Evolutionary conservation across 2,113 vertebrate genomes (phyloP).

Genomic region (Condylura cristata): DNA sequence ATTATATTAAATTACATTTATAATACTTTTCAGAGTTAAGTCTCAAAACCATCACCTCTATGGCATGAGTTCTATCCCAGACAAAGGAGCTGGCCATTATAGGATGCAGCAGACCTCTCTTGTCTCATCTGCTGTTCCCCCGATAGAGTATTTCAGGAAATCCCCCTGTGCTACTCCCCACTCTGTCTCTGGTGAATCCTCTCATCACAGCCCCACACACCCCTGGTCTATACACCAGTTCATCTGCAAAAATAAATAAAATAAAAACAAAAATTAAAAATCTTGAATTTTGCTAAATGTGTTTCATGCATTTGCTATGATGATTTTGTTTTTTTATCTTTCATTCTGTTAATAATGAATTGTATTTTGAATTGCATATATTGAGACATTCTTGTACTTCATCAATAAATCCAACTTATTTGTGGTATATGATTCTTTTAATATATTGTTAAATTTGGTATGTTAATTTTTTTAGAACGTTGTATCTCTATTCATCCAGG

Average conservation of each 20-base stretch:
- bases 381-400: not conserved
- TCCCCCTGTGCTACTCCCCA: too few relatives aligned
- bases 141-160: too few relatives aligned
- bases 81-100: too few relatives aligned
- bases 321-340: not conserved
- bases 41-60: not conserved
- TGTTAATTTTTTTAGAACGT: not conserved
- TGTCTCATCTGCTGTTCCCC: too few relatives aligned
- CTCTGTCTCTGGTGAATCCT: too few relatives aligned
- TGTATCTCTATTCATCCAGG: not conserved
- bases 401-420: not conserved
- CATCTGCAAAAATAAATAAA: too few relatives aligned
- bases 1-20: not conserved
- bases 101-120: too few relatives aligned
- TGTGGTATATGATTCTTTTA: not conserved
- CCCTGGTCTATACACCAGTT: too few relatives aligned
- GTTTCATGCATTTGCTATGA: not conserved
- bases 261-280: too few relatives aligned
- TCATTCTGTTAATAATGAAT: not conserved
- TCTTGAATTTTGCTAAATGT: not conserved
- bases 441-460: not conserved
- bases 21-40: not conserved
- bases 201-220: too few relatives aligned
- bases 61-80: too few relatives aligned
- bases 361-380: not conserved